phyloP scores from a whole-genome alignment of 2,113 vertebrate genomes.

The Tretioscincus oriximinensis region DNA sequence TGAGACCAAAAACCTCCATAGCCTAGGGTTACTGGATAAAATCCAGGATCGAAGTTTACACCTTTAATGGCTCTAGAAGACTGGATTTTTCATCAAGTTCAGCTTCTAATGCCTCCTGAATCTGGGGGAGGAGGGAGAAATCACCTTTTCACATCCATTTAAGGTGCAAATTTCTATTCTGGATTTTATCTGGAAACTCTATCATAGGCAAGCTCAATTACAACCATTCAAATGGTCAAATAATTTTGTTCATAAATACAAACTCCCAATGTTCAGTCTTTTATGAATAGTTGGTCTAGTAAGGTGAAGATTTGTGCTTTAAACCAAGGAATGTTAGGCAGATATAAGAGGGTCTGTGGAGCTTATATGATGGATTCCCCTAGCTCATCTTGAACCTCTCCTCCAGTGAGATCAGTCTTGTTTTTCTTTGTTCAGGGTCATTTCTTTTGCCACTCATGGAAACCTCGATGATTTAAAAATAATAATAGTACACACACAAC shows the following conservation, averaged over 20 bases:
- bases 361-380: conserved; percentile 69
- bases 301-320: conserved; percentile 58
- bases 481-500: conserved; percentile 79
- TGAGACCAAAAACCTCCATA: too few relatives aligned
- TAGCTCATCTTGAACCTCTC: conserved; percentile 85
- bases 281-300: conserved; percentile 15
- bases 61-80: too few relatives aligned
- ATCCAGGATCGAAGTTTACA: too few relatives aligned
- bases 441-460: conserved; percentile 83
- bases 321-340: conserved; percentile 64
- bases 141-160: too few relatives aligned
- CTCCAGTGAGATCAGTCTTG: conserved; percentile 79
- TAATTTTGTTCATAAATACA: not conserved
- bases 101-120: too few relatives aligned
- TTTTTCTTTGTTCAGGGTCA: conserved; percentile 81
- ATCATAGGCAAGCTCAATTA: too few relatives aligned
- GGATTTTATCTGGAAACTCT: too few relatives aligned
- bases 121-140: too few relatives aligned
- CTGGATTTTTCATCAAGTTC: too few relatives aligned
- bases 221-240: not conserved
- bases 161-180: too few relatives aligned
- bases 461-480: conserved; percentile 79
- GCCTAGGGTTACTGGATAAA: too few relatives aligned
- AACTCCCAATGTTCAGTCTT: not conserved
- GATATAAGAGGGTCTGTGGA: conserved; percentile 64